These are phyloP conservation scores for Trichopria drosophilae DNA, from an alignment of 2,888 invertebrate species.

Conservation along the genomic window DNA sequence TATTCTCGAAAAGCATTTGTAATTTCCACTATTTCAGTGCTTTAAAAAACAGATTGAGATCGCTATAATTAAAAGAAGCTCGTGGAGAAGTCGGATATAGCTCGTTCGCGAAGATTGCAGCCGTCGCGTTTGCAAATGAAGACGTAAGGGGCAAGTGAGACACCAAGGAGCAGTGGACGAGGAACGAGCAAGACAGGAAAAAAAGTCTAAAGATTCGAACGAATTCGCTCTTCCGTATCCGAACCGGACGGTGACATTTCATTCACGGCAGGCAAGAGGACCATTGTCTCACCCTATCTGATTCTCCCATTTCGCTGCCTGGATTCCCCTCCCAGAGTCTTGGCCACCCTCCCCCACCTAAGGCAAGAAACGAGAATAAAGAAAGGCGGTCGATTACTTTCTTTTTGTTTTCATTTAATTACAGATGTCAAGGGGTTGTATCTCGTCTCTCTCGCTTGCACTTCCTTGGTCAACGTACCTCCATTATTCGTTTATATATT, in stretches of 20 bases:
- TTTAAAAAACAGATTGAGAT: no score
- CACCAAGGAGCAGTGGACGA: no score
- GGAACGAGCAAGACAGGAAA: no score
- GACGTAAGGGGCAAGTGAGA: no score
- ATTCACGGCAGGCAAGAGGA: conserved; percentile 50
- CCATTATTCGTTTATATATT: conserved; percentile 58
- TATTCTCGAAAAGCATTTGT: no score
- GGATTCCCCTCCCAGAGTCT: background rate
- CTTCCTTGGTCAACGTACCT: conserved; percentile 42
- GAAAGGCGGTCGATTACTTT: conserved; percentile 59
- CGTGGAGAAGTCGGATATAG: conserved; percentile 4
- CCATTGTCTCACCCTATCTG: conserved; percentile 55
- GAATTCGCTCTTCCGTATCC: background rate
- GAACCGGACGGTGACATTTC: conserved; percentile 53
- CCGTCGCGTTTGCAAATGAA: conserved; percentile 11
- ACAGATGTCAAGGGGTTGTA: conserved; percentile 58
- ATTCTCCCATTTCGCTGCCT: conserved; percentile 55
- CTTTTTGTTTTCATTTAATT: conserved; percentile 59
- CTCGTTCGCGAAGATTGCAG: conserved; percentile 11
- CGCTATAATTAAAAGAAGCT: no score
- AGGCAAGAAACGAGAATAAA: no score
- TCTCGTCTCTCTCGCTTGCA: conserved; percentile 39
- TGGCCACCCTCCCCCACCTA: background rate
- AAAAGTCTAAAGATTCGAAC: background rate
- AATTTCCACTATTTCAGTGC: no score